Percentiles rank a stretch among this genome's conserved stretches.
Conservation (phyloP, 1,140 invertebrate genomes). For the Harpegnathos saltator region DNA sequence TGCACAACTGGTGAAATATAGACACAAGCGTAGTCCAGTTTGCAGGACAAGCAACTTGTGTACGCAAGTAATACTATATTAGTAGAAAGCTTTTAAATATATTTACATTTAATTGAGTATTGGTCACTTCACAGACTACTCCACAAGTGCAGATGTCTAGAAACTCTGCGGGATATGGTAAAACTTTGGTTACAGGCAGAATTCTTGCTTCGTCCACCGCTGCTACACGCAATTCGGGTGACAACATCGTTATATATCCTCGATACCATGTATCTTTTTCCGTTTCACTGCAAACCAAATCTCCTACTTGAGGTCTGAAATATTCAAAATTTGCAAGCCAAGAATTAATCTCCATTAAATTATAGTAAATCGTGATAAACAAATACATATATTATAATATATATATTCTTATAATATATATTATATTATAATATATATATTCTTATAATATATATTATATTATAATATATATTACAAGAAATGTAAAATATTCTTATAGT, state of each 20-base stretch:
- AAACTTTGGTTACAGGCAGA: constrained; percentile 17
- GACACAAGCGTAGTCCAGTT: no score
- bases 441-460: no score
- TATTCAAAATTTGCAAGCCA: constrained; percentile 17
- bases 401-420: no score
- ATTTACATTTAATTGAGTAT: constrained; percentile 29
- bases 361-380: no score
- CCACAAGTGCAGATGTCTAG: constrained; percentile 62
- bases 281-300: constrained; percentile 72
- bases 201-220: constrained; percentile 76
- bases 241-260: constrained; percentile 70
- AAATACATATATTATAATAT: no score
- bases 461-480: no score
- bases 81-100: neutral
- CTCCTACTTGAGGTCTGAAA: constrained; percentile 74
- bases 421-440: no score
- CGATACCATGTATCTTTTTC: constrained; percentile 74
- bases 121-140: constrained; percentile 63
- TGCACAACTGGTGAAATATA: no score
- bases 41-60: no score
- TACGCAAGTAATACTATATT: constrained; percentile 16
- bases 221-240: constrained; percentile 67
- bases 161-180: constrained; percentile 63
- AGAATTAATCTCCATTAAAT: no score
- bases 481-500: no score